Percentiles rank a stretch among this genome's conserved stretches.
Conservation (phyloP, 2,797 vertebrate species). For the Rallus crepitans region DNA sequence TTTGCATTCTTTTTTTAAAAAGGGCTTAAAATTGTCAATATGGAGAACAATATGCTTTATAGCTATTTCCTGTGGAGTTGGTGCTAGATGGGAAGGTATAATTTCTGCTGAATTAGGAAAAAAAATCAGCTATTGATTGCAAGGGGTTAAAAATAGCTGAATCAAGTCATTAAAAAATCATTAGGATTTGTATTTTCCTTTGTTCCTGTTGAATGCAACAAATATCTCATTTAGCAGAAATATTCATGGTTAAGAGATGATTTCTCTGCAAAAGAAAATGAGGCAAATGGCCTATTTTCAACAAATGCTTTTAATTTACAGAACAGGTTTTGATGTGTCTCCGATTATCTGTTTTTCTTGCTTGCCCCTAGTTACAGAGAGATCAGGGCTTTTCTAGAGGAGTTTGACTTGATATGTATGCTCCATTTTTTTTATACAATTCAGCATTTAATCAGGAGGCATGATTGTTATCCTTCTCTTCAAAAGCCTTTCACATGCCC, state of each 20-base stretch:
- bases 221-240: constrained; percentile 6
- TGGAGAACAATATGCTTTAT: background rate
- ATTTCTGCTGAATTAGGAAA: background rate
- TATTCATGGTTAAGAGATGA: background rate
- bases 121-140: background rate
- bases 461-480: background rate
- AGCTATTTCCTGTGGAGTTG: background rate
- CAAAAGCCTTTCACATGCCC: background rate
- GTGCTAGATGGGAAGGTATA: background rate
- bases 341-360: background rate
- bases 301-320: background rate
- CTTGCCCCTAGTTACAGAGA: background rate
- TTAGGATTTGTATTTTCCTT: constrained; percentile 17
- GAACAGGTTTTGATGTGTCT: background rate
- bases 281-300: background rate
- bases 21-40: background rate
- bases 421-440: background rate
- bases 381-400: background rate
- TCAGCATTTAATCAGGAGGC: background rate
- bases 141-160: constrained; percentile 42
- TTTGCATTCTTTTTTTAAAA: background rate
- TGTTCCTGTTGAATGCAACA: constrained; percentile 21
- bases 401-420: background rate
- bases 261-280: constrained; percentile 14
- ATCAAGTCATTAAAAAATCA: background rate